Percentiles rank a stretch among this genome's conserved stretches.
These are phyloP conservation scores for Semnornis frantzii DNA, from an alignment of 2,113 vertebrate species.

Conservation along the genomic window DNA sequence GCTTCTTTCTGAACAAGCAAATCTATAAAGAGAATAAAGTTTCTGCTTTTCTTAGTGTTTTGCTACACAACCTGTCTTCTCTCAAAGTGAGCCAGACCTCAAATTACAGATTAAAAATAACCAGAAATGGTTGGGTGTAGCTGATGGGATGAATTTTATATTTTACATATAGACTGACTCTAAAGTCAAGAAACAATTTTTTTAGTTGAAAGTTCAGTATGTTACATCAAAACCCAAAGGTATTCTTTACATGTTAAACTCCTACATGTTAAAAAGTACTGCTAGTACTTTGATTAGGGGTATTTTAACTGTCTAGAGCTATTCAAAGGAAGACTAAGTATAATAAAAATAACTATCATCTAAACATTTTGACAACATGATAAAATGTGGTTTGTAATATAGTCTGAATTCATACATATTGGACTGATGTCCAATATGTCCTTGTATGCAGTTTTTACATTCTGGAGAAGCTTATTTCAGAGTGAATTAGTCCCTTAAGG, in stretches of 20 bases:
- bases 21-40: conserved; percentile 31
- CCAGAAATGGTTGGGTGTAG: background rate
- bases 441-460: background rate
- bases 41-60: background rate
- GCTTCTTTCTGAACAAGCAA: conserved; percentile 58
- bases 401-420: background rate
- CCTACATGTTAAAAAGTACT: background rate
- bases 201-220: background rate
- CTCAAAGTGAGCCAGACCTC: conserved; percentile 26
- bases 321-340: background rate
- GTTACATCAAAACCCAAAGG: background rate
- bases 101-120: conserved; percentile 2
- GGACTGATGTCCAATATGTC: background rate
- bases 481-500: background rate
- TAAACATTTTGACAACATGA: background rate
- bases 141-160: background rate
- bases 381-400: background rate
- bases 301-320: background rate
- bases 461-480: background rate
- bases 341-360: background rate
- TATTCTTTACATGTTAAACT: background rate
- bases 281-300: background rate
- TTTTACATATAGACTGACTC: background rate
- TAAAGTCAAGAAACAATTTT: background rate
- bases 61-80: background rate